Evolutionary conservation across 2,888 invertebrate genomes (phyloP).

Genomic region (Standfussiana lucernea): DNA sequence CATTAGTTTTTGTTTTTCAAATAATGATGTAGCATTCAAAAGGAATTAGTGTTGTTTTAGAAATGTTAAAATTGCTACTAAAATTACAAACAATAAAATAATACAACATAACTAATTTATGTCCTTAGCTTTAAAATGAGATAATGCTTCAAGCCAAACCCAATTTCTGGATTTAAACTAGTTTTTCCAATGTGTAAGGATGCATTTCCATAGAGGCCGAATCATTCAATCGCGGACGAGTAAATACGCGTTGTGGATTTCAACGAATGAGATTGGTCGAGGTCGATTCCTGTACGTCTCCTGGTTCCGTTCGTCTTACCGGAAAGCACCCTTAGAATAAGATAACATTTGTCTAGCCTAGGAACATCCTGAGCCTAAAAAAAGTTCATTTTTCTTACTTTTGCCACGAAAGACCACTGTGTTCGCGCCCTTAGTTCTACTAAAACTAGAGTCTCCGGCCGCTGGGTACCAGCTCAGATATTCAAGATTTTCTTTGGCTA

Average conservation of each 20-base stretch:
- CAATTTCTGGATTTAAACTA: background rate
- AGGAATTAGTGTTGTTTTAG: background rate
- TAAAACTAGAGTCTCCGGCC: background rate
- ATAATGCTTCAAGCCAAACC: background rate
- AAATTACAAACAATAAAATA: background rate
- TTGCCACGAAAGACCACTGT: background rate
- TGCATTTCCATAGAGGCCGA: background rate
- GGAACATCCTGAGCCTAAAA: background rate
- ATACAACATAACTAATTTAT: background rate
- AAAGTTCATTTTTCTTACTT: fast-evolving
- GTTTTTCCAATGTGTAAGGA: background rate
- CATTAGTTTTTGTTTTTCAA: background rate
- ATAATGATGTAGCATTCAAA: background rate
- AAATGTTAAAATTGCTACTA: background rate
- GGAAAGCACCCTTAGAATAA: background rate
- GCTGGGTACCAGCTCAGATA: background rate
- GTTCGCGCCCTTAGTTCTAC: background rate
- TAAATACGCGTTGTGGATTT: background rate
- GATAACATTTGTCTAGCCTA: background rate
- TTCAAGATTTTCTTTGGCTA: background rate
- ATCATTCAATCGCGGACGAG: too few species aligned
- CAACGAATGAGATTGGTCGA: background rate
- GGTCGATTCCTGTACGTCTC: background rate
- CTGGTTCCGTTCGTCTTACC: background rate
- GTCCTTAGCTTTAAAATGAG: background rate